These are phyloP conservation scores for Mirounga angustirostris DNA, from an alignment of 2,113 vertebrate genomes.

Conservation along the genomic window DNA sequence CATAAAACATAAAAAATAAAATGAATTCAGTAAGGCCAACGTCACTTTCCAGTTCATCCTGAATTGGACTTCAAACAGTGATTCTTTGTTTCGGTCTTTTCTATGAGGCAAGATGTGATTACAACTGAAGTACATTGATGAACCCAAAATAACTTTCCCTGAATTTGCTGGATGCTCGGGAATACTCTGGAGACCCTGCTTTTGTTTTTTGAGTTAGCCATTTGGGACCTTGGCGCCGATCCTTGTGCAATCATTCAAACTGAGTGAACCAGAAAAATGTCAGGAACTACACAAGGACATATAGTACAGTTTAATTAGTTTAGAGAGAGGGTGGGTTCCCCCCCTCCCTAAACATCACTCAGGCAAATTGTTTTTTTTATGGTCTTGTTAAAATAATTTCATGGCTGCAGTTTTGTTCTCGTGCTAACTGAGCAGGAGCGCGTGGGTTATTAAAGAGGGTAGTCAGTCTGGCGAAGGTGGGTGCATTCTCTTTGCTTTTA, in stretches of 20 bases:
- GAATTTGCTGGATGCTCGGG: slow-evolving; percentile 85
- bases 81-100: slow-evolving; percentile 83
- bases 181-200: slow-evolving; percentile 86
- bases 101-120: slow-evolving; percentile 84
- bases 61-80: slow-evolving; percentile 77
- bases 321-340: slow-evolving; percentile 75
- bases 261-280: slow-evolving; percentile 88
- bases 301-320: slow-evolving; percentile 89
- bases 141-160: slow-evolving; percentile 87
- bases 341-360: slow-evolving; percentile 83
- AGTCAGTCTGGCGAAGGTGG: slow-evolving; percentile 71
- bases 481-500: slow-evolving; percentile 50
- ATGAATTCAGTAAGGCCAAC: slow-evolving; percentile 70
- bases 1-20: background rate
- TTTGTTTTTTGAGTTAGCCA: slow-evolving; percentile 87
- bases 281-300: slow-evolving; percentile 87
- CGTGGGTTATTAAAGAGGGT: slow-evolving; percentile 74
- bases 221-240: slow-evolving; percentile 86
- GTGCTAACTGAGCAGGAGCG: slow-evolving; percentile 83
- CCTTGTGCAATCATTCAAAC: slow-evolving; percentile 86
- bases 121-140: slow-evolving; percentile 85
- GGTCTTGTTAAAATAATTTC: slow-evolving; percentile 88
- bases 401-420: slow-evolving; percentile 86
- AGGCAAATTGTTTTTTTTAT: slow-evolving; percentile 82
- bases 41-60: slow-evolving; percentile 82